Base-by-base conservation (phyloP, 2,888 invertebrate genomes). In the Pseudanteris insignis region DNA sequence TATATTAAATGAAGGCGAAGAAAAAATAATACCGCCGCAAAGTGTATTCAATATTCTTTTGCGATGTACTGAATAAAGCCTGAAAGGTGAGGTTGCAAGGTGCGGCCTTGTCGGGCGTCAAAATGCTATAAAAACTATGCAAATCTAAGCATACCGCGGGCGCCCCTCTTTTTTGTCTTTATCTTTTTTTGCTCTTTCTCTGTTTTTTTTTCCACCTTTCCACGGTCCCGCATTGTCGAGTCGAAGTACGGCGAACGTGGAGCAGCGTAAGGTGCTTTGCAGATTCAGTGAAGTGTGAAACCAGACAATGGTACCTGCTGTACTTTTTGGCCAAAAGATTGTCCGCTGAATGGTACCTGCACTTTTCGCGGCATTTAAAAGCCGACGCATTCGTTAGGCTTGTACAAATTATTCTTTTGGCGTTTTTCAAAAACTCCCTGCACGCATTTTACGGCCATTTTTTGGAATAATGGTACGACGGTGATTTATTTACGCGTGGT, bases 321-420 rank as follows among this genome's bases (percentile, higher is more conserved):
- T 64, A 54, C 65, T 67, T 57, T 64, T 58, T 50, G 58, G 48
- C 58, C 28, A 48, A 68, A 65, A 57, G 44, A 65, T 61, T 65
- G 55, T 37, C 51, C 51, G 46, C 15, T 69, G 67, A 71, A 72
- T 70, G 67, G 69, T 60, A 68, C 66, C 72, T 68, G 73, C 65
- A 67, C 68, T 71, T 64, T 18, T 18, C 18, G 68, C 71, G 63
- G 51, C 64, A 61, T 63, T 67, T 48, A 30, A 62, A 68, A 66
- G 69, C 73, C 70, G 72, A 76, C 73, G 68, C 70, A 70, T 67
- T 74, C 76, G 71, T 76, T 76, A 76, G 64, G 50, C 26, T 11
- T 29, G 38, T 46, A 62, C 51, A 53, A 46, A 47, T 53, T 47
- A 51, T 51, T 58, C 58, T 44, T 30, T 43, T 21, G 26, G 30